These are phyloP conservation scores for Phalera bucephala DNA, from an alignment of 2,888 invertebrate species.

Conservation along the genomic window DNA sequence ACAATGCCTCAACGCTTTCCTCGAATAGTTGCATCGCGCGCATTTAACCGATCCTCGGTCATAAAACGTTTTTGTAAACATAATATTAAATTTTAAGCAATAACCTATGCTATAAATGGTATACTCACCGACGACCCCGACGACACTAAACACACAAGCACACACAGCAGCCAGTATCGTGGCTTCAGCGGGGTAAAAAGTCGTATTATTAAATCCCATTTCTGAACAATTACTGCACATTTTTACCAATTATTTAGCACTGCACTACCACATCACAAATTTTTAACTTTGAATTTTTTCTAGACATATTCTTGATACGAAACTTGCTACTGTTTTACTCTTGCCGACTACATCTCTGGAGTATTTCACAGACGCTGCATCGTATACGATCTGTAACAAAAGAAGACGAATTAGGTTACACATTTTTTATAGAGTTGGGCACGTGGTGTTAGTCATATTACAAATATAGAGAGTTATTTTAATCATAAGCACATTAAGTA, in stretches of 20 bases:
- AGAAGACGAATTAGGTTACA: constrained; percentile 28
- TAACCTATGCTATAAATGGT: too few relatives aligned
- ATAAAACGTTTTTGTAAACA: constrained; percentile 47
- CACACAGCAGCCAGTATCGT: constrained; percentile 90
- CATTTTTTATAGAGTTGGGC: constrained; percentile 16
- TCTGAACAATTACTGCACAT: constrained; percentile 39
- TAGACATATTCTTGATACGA: constrained; percentile 34
- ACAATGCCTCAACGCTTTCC: constrained; percentile 46
- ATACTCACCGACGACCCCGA: constrained; percentile 90
- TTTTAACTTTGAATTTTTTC: constrained; percentile 42
- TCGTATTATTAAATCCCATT: constrained; percentile 57
- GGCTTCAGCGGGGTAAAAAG: constrained; percentile 87
- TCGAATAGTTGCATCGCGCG: constrained; percentile 37
- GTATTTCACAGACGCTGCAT: constrained; percentile 10
- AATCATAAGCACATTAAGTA: constrained; percentile 9
- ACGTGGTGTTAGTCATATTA: constrained; percentile 37
- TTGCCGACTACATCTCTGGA: constrained; percentile 4
- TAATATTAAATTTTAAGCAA: too few relatives aligned
- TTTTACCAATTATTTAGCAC: constrained; percentile 30
- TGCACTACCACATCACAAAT: constrained; percentile 33
- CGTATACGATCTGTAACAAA: constrained; percentile 46
- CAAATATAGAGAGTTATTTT: constrained; percentile 17
- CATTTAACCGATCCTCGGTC: constrained; percentile 9
- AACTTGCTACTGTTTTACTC: background rate
- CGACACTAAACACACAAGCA: constrained; percentile 89